Evolutionary conservation across 2,113 vertebrate genomes (phyloP), one percentile per base, ranked within the genome.

Genomic region (Meleagris gallopavo): DNA sequence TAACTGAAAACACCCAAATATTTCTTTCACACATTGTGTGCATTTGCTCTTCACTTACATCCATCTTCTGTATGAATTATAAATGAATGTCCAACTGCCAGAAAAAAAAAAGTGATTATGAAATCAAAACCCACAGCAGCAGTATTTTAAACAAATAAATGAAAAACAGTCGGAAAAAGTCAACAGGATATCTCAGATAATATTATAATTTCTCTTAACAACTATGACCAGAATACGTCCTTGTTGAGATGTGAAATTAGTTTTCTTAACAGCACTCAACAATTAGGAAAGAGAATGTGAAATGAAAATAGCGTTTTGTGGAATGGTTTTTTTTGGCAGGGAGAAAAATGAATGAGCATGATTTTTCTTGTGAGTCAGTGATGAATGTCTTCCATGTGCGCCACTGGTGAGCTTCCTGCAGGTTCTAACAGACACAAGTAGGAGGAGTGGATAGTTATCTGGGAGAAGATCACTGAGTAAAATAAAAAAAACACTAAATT

Each of bases 61-160:
- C 12, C 27, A 32, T 0, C 3, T 65, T 92, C 88, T 52, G 25
- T 60, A 48, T 34, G 62, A 71, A 87, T 92, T 91, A 85, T 36
- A 87, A 87, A 64, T 29, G 65, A 45, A 48, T 30, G 24, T 50
- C 36, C 58, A 48, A 54, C 41, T 86, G 34, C 25, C 54, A 80
- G 34, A 55, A 82, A 38, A 34, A 24, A 89, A 65, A 83, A 16
- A 70, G 12, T 45, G 34, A 74, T 87, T 89, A 73, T 55, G 43
- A 94, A 92, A 89, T 85, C 29, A 64, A 50, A 32, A 25, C 17
- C 45, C 21, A 41, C 6, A 55, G 20, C 67, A 91, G 10, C 25
- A 43, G 76, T 80, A 84, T 72, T 92, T 93, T 83, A 91, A 95
- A 83, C 30, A 92, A 95, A 92, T 87, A 89, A 83, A 93, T 81